Evolutionary conservation across 2,888 invertebrate genomes (phyloP).

Genomic region (Baccha elongata): DNA sequence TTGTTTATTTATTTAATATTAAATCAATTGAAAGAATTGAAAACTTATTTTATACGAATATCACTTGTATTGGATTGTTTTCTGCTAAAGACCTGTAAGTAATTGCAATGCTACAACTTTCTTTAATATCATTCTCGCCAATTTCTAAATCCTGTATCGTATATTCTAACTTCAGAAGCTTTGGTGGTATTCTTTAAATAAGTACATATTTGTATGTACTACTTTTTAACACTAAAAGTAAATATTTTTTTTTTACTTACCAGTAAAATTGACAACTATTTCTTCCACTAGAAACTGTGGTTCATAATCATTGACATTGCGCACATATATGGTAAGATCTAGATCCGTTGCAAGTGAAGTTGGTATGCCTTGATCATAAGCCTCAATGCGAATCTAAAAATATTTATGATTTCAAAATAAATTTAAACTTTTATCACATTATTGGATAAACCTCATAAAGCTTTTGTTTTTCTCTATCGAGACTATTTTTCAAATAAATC

Average conservation of each 20-base stretch:
- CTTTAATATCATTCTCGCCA: too few species aligned
- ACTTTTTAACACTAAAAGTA: neutral
- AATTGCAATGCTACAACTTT: too few species aligned
- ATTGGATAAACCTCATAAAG: conserved; percentile 89
- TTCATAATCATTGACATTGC: conserved; percentile 94
- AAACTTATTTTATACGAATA: too few species aligned
- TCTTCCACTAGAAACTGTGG: conserved; percentile 91
- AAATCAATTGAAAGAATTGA: too few species aligned
- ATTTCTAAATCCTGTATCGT: too few species aligned
- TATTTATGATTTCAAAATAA: neutral
- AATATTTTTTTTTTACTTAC: conserved; percentile 78
- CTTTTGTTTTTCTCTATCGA: conserved; percentile 93
- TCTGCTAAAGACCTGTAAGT: too few species aligned
- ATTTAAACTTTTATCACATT: neutral
- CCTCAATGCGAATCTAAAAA: conserved; percentile 92
- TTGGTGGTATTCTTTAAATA: too few species aligned
- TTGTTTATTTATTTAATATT: too few species aligned
- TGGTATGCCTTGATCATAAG: conserved; percentile 93
- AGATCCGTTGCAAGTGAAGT: conserved; percentile 93
- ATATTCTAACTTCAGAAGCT: too few species aligned
- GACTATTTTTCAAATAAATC: conserved; percentile 87
- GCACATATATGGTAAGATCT: conserved; percentile 93
- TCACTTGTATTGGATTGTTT: too few species aligned
- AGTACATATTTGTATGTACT: too few species aligned
- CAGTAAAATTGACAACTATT: conserved; percentile 89